Evolutionary conservation across 2,113 vertebrate species (phyloP).

Genomic region (Plecturocebus donacophilus): DNA sequence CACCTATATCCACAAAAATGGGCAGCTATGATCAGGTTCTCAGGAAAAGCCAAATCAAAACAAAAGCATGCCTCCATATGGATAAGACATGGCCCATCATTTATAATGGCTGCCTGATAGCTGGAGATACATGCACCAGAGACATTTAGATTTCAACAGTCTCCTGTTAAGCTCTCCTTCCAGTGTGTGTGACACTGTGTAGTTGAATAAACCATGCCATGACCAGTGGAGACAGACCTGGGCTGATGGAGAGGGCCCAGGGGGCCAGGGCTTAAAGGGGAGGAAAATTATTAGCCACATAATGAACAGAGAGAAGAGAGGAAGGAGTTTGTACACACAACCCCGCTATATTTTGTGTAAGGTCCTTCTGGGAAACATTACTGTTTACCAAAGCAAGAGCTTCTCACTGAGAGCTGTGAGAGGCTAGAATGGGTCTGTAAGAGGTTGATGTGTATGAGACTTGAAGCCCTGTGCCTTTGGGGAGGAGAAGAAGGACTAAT

Average conservation of each 20-base stretch:
- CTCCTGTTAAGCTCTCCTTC: neutral
- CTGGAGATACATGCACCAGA: neutral
- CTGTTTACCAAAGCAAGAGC: neutral
- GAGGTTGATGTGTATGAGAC: neutral
- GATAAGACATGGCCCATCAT: neutral
- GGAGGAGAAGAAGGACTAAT: neutral
- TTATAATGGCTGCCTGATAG: neutral
- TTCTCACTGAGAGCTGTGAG: neutral
- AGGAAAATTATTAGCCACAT: accelerated
- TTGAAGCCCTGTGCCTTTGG: neutral
- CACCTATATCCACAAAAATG: neutral
- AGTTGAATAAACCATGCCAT: too few species aligned
- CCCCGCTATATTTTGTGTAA: neutral
- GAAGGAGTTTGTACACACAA: neutral
- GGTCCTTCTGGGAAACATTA: neutral
- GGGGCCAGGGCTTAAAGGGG: neutral
- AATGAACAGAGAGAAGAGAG: neutral
- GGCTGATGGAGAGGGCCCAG: neutral
- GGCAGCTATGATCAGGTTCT: neutral
- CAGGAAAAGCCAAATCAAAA: neutral
- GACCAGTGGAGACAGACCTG: neutral
- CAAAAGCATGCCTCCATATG: accelerated
- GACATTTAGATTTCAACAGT: too few species aligned
- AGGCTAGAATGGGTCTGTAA: neutral
- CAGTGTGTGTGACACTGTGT: accelerated